Evolutionary conservation across 1,140 invertebrate genomes (phyloP).

Genomic region (Prorops nasuta): DNA sequence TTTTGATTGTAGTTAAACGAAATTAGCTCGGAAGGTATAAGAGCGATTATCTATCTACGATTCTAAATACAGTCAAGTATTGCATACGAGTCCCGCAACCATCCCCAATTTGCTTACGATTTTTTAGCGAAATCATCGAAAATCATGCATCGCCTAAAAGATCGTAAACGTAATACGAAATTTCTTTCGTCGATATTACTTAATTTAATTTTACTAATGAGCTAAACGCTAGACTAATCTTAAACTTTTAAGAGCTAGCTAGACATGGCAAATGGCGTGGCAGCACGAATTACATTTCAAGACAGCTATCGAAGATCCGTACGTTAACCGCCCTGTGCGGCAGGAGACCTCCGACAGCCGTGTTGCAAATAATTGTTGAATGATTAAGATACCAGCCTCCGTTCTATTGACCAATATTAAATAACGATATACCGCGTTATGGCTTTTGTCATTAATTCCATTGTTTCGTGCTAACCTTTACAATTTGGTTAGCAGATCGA

Average conservation of each 20-base stretch:
- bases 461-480: background rate
- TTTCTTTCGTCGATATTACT: background rate
- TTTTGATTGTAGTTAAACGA: too few relatives aligned
- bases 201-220: background rate
- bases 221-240: background rate
- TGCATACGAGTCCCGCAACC: conserved; percentile 29
- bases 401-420: too few relatives aligned
- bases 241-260: background rate
- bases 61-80: conserved; percentile 22
- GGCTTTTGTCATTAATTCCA: background rate
- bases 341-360: conserved; percentile 24
- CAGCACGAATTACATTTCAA: conserved; percentile 14
- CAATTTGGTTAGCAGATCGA: background rate
- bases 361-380: conserved; percentile 18
- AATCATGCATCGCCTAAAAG: too few relatives aligned
- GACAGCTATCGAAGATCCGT: conserved; percentile 24
- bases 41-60: background rate
- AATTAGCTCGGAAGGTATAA: too few relatives aligned
- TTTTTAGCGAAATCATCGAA: conserved; percentile 10
- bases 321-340: background rate
- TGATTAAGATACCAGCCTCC: too few relatives aligned
- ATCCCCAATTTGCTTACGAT: conserved; percentile 11
- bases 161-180: too few relatives aligned
- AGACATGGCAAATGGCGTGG: too few relatives aligned
- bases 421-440: too few relatives aligned